Evolutionary conservation across 2,113 vertebrate genomes (phyloP).

Genomic region (Caloenas nicobarica): DNA sequence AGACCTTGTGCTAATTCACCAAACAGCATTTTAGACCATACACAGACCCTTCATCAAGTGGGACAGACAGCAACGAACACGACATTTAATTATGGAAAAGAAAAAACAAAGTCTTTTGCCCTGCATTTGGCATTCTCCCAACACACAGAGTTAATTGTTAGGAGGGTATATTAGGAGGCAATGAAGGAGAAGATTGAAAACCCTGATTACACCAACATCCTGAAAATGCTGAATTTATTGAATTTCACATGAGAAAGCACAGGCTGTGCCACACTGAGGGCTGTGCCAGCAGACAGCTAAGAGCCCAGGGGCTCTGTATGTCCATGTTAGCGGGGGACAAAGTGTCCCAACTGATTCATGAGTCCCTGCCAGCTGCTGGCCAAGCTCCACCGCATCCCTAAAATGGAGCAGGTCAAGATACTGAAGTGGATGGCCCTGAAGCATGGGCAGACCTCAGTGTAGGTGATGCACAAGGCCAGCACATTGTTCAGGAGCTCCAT

Average conservation of each 20-base stretch:
- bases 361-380: not conserved
- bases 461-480: not conserved
- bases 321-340: not conserved
- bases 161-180: constrained; percentile 60
- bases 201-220: constrained; percentile 40
- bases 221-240: constrained; percentile 52
- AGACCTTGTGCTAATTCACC: constrained; percentile 20
- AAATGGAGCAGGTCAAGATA: not conserved
- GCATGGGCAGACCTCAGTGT: not conserved
- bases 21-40: constrained; percentile 23
- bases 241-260: constrained; percentile 50
- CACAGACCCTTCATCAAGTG: not conserved
- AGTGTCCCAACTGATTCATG: not conserved
- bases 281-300: constrained; percentile 14
- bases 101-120: constrained; percentile 53
- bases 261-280: not conserved
- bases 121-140: constrained; percentile 48
- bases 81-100: constrained; percentile 56
- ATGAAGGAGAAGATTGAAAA: constrained; percentile 67
- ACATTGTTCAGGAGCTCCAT: fast-evolving
- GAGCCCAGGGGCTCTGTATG: not conserved
- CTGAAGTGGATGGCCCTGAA: not conserved
- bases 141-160: constrained; percentile 55
- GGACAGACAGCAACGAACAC: constrained; percentile 16
- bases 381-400: not conserved